A percentile compares a stretch with the other conserved stretches of the same genome.
Conservation (phyloP, 2,888 invertebrate genomes). For the Drosophila falleni region DNA sequence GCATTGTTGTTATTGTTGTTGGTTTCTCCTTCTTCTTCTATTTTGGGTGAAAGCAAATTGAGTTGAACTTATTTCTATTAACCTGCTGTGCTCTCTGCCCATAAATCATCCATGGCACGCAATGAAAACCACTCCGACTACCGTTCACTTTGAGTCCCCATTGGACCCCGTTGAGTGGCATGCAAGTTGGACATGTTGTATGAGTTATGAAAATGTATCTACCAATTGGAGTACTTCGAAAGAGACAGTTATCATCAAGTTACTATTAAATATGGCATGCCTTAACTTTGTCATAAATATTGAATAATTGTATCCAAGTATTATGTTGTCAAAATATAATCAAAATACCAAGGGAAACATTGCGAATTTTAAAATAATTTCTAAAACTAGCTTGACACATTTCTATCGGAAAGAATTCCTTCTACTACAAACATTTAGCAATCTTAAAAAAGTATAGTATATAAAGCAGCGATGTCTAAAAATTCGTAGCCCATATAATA, state of each 20-base stretch:
- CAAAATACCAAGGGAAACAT: not conserved
- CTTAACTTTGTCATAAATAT: not conserved
- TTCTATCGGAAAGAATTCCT: too few relatives aligned
- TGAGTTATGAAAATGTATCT: conserved; percentile 43
- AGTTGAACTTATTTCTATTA: conserved; percentile 78
- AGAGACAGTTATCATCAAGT: not conserved
- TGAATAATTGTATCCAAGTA: not conserved
- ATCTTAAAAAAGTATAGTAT: too few relatives aligned
- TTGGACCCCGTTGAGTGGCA: conserved; percentile 25
- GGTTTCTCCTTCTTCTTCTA: not conserved
- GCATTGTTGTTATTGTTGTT: conserved; percentile 24
- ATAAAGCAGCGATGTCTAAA: too few relatives aligned
- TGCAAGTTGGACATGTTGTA: conserved; percentile 31
- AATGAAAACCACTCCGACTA: conserved; percentile 31
- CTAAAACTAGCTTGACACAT: too few relatives aligned
- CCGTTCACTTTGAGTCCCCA: conserved; percentile 8
- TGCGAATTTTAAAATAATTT: too few relatives aligned
- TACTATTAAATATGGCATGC: too few relatives aligned
- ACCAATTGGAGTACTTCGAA: not conserved
- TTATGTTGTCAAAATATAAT: not conserved
- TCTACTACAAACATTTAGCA: too few relatives aligned
- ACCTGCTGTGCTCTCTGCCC: conserved; percentile 64
- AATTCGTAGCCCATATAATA: too few relatives aligned
- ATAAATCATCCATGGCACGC: conserved; percentile 69
- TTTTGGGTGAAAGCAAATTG: conserved; percentile 64